phyloP scores from a whole-genome alignment of 2,797 vertebrate species.

The Pseudocheirus occidentalis region DNA sequence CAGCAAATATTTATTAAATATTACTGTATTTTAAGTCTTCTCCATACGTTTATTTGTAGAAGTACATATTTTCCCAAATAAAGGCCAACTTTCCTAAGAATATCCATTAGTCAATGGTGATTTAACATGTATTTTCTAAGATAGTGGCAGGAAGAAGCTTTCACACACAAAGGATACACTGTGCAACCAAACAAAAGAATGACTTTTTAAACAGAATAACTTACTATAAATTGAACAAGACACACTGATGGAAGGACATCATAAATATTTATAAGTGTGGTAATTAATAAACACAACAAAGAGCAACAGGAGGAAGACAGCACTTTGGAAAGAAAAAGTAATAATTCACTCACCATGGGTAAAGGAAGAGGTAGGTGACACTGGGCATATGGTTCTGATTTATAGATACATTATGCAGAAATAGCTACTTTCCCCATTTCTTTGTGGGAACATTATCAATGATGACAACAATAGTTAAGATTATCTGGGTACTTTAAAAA shows the following conservation, averaged over 20 bases:
- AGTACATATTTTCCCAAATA: conserved; percentile 31
- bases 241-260: not conserved
- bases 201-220: conserved; percentile 63
- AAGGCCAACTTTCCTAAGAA: conserved; percentile 53
- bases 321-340: conserved; percentile 48
- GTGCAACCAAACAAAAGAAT: conserved; percentile 60
- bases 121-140: conserved; percentile 66
- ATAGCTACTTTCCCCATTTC: not conserved
- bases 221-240: conserved; percentile 53
- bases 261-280: conserved; percentile 73
- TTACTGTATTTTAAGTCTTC: conserved; percentile 69
- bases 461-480: not conserved
- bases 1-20: conserved; percentile 81
- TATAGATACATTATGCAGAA: not conserved
- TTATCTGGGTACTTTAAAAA: conserved; percentile 8
- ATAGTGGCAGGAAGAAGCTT: conserved; percentile 52
- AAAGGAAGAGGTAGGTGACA: not conserved
- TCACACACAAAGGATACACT: conserved; percentile 40
- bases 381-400: not conserved
- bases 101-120: conserved; percentile 48
- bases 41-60: conserved; percentile 61
- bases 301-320: conserved; percentile 30
- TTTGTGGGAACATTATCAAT: not conserved
- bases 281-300: conserved; percentile 68
- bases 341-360: not conserved